phyloP scores from a whole-genome alignment of 2,888 invertebrate genomes.

The Ichneumoninae sp. region DNA sequence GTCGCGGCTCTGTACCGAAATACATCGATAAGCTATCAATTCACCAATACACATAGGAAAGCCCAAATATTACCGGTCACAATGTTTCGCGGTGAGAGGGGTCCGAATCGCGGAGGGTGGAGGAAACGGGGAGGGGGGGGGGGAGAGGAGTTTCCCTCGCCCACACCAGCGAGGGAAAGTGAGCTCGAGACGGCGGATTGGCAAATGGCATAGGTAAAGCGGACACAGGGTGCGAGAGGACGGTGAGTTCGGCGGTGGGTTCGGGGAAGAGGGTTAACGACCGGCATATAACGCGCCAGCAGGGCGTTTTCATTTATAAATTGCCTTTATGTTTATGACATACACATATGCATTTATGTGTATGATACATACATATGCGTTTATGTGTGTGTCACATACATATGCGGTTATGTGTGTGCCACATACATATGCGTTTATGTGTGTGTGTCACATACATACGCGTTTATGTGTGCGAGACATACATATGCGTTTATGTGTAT shows the following conservation, averaged over 20 bases:
- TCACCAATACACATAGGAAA: conserved; percentile 66
- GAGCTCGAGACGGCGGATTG: conserved; percentile 14
- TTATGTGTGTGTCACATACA: too few species aligned
- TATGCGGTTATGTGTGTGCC: too few species aligned
- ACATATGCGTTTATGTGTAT: not conserved
- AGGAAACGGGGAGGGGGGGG: conserved; percentile 31
- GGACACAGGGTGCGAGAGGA: conserved; percentile 41
- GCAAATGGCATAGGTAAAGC: conserved; percentile 40
- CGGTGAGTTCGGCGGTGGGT: conserved; percentile 22
- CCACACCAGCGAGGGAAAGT: conserved; percentile 43
- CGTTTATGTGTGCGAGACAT: conserved; percentile 27
- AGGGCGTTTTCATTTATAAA: conserved; percentile 55
- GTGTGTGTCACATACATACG: conserved; percentile 19
- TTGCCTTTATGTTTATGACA: conserved; percentile 42
- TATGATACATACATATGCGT: not conserved
- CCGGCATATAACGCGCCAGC: conserved; percentile 48
- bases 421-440: not conserved
- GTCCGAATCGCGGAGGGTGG: not conserved
- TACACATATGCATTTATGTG: not conserved
- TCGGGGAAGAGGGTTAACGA: conserved; percentile 52
- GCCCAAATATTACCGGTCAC: conserved; percentile 68
- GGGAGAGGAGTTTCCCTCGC: conserved; percentile 34
- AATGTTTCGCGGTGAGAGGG: conserved; percentile 63
- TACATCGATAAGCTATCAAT: conserved; percentile 79
- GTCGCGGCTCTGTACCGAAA: conserved; percentile 70